Conservation (phyloP, 1,140 invertebrate genomes). For the Leguminivora glycinivorella region DNA sequence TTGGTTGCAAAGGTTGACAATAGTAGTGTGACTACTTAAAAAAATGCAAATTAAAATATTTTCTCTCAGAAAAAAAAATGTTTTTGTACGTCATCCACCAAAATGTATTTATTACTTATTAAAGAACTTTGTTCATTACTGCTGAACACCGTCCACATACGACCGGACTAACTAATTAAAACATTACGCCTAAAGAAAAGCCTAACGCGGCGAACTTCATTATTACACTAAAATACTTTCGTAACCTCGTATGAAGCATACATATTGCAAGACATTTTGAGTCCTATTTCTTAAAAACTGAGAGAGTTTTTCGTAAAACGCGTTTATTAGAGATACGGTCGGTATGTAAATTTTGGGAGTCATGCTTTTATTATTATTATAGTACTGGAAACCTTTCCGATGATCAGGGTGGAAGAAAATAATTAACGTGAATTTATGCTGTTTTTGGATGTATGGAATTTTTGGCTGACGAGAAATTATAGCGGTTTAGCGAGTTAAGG, state of each 20-base stretch:
- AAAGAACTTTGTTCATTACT: conserved; percentile 1
- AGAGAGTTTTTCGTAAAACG: not conserved
- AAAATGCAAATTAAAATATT: too few relatives aligned
- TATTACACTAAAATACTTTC: conserved; percentile 15
- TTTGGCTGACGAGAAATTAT: not conserved
- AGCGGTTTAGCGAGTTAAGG: not conserved
- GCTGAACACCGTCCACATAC: conserved; percentile 31
- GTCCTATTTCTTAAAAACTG: not conserved
- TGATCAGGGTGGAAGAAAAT: conserved; percentile 7
- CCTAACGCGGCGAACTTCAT: conserved; percentile 30
- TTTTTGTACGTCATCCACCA: too few relatives aligned
- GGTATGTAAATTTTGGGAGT: not conserved
- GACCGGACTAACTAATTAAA: conserved; percentile 48
- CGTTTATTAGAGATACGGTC: not conserved
- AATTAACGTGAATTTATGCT: conserved; percentile 9
- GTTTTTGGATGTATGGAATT: not conserved
- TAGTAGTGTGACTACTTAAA: too few relatives aligned
- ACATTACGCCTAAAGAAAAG: conserved; percentile 45
- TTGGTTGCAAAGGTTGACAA: too few relatives aligned
- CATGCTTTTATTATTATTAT: conserved; percentile 16
- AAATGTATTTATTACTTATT: too few relatives aligned
- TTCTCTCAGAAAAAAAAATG: too few relatives aligned
- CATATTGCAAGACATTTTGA: not conserved
- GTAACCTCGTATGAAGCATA: not conserved
- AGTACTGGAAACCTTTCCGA: conserved; percentile 9